Evolutionary conservation across 2,797 vertebrate species (phyloP), one percentile per base, ranked within the genome.

Genomic region (Myripristis jacobus): DNA sequence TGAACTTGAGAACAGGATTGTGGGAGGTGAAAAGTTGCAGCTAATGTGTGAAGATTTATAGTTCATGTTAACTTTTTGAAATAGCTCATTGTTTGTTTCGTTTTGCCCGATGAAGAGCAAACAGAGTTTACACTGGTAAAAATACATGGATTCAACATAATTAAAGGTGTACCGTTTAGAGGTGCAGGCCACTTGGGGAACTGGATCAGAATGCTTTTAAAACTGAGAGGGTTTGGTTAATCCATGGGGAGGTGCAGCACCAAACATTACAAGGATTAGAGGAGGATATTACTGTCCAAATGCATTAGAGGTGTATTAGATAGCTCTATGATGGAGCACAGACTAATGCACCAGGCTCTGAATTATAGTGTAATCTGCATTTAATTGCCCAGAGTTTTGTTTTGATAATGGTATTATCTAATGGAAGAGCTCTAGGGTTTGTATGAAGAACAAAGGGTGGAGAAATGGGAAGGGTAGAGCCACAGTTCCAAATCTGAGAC

Each of bases 281-380:
- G 82, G 72, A 71, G 67, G 82, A 89, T 89, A 91, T 91, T 91
- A 84, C 84, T 85, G 88, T 81, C 89, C 75, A 84, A 87, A 90
- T 89, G 91, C 91, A 92, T 93, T 93, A 93, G 86, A 86, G 69
- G 81, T 92, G 84, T 92, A 90, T 92, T 92, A 89, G 89, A 92
- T 89, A 74, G 89, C 79, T 88, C 66, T 48, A 72, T 81, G 84
- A 87, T 90, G 81, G 81, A 88, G 80, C 81, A 75, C 77, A 81
- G 83, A 83, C 87, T 88, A 93, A 92, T 92, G 91, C 81, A 90
- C 81, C 88, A 87, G 80, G 41, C 81, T 81, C 83, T 86, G 82
- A 90, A 92, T 91, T 87, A 87, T 63, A 75, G 74, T 27, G 0
- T 90, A 91, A 93, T 93, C 88, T 91, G 79, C 80, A 82, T 92